These are phyloP conservation scores for Opisthocomus hoazin DNA, from an alignment of 2,113 vertebrate genomes.

Conservation along the genomic window DNA sequence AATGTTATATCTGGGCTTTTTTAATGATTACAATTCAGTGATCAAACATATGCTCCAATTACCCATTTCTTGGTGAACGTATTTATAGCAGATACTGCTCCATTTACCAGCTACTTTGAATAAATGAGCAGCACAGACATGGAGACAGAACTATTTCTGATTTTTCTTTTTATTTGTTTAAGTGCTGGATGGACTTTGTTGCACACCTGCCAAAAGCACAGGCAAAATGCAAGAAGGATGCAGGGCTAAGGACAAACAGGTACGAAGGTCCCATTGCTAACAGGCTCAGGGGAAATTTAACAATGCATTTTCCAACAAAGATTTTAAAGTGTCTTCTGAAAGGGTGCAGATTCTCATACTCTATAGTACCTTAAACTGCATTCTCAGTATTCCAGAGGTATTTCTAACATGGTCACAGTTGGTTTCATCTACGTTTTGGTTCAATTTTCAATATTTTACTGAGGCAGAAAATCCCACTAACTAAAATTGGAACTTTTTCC, in stretches of 20 bases:
- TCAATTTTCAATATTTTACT: neutral
- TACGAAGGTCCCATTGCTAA: neutral
- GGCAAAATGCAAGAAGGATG: neutral
- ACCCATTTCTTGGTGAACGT: neutral
- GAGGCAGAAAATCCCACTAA: conserved; percentile 18
- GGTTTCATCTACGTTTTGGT: neutral
- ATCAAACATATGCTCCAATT: neutral
- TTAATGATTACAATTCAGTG: neutral
- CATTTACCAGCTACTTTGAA: neutral
- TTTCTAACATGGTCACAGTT: neutral
- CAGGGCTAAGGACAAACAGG: neutral
- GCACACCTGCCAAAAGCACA: neutral
- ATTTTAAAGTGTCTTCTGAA: neutral
- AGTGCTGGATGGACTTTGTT: neutral
- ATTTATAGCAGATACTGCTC: neutral
- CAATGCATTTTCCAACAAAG: neutral
- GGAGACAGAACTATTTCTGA: neutral
- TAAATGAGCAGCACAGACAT: neutral
- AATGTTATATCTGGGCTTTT: fast-evolving
- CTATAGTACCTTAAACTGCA: conserved; percentile 17
- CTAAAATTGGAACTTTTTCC: neutral
- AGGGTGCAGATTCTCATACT: neutral
- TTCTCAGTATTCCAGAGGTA: conserved; percentile 2
- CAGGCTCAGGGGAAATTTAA: neutral
- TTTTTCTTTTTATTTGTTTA: neutral